Conservation (phyloP, 1,140 invertebrate genomes). For the Bombus turneri region DNA sequence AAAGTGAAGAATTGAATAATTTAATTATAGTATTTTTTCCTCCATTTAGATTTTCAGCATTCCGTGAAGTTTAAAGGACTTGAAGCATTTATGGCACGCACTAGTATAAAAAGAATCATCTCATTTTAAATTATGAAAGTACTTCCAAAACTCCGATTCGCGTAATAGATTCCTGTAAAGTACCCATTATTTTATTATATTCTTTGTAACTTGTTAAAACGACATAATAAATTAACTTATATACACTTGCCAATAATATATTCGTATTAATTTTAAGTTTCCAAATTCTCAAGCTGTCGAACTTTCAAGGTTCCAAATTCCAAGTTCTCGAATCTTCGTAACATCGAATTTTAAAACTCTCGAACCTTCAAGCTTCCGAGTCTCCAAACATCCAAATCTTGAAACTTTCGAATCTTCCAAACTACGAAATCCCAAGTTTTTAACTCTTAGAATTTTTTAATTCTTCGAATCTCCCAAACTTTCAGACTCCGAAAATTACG, state of each 20-base stretch:
- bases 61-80: too few relatives aligned
- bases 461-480: neutral
- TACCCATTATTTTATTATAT: too few relatives aligned
- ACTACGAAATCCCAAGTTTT: neutral
- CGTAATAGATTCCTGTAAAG: too few relatives aligned
- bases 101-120: too few relatives aligned
- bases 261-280: neutral
- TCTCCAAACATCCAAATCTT: neutral
- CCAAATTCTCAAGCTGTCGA: neutral
- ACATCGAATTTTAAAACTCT: too few relatives aligned
- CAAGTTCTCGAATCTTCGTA: neutral
- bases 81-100: too few relatives aligned
- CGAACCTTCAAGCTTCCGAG: neutral
- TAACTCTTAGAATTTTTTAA: neutral
- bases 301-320: neutral
- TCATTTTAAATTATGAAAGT: too few relatives aligned
- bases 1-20: neutral
- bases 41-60: neutral
- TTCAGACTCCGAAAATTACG: neutral
- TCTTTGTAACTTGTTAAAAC: too few relatives aligned
- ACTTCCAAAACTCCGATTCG: too few relatives aligned
- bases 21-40: neutral
- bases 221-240: too few relatives aligned
- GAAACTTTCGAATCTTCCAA: neutral
- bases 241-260: too few relatives aligned